Evolutionary conservation across 2,797 vertebrate genomes (phyloP), one percentile per base, ranked within the genome.

Genomic region (Clarias fuscus): DNA sequence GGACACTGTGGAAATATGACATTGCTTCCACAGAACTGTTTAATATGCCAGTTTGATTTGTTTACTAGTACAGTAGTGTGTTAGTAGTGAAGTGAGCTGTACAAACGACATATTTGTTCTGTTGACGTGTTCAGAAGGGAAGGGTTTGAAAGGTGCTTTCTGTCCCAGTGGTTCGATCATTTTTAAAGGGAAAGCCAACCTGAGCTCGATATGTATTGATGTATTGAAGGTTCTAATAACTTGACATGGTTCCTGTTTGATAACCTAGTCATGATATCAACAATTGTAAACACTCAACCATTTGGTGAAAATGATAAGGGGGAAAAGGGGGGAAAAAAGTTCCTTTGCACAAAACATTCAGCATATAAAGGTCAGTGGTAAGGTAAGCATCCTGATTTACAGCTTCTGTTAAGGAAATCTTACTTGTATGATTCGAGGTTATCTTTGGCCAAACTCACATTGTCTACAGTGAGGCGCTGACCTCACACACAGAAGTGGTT

Each of bases 401-500:
- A 59, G 75, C 18, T 43, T 43, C 22, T 61, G 37, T 53, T 33
- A 8, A 84, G 37, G 40, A 53, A 30, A 22, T 33, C 2, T 24
- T 76, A 0, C 3, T n/a, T 4, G 33, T 61, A 76, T 61, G 1
- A 40, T 67, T 30, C 0, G 58, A 30, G 1, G 17, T 73, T 86
- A 83, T 90, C 86, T 27, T 18, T 67, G 30, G 65, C 73, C 27
- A 83, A 84, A 85, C 18, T 92, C 91, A 90, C 90, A 85, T 86
- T 92, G n/a, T 61, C 89, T 15, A 61, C 77, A 11, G 86, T 85
- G 89, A 76, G 43, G 59, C 72, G 75, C 75, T 61, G 91, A 92
- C 93, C 88, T 91, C 90, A 92, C 70, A 91, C 48, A 24, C 62
- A 92, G 82, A 87, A 87, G 64, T 84, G 88, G 85, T 62, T 22